Conservation (phyloP, 2,797 vertebrate genomes). For the Ibycter americanus region DNA sequence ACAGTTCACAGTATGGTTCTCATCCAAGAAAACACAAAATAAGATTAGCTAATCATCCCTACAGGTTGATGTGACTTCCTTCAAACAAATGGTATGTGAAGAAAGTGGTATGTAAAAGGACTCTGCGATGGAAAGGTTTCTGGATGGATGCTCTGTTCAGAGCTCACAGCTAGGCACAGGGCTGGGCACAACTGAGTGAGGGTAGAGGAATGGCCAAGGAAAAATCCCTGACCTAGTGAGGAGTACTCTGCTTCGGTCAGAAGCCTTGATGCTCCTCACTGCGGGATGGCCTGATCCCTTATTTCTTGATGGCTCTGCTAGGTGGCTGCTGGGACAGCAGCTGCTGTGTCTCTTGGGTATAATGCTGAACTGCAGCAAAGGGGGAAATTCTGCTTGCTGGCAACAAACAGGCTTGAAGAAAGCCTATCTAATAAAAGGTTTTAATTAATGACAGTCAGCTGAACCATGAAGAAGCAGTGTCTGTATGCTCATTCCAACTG, state of each 20-base stretch:
- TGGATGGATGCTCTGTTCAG: neutral
- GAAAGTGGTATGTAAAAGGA: neutral
- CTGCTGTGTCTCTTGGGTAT: neutral
- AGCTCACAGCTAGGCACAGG: neutral
- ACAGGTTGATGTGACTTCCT: neutral
- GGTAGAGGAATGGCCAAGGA: neutral
- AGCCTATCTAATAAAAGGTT: neutral
- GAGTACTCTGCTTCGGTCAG: neutral
- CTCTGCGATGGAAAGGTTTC: rapidly evolving
- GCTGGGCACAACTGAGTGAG: neutral
- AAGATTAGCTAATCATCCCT: neutral
- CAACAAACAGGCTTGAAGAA: neutral
- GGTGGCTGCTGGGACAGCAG: neutral
- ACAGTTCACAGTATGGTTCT: neutral
- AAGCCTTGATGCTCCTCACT: neutral
- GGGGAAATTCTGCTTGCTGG: neutral
- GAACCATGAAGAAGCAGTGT: neutral
- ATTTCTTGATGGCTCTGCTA: neutral
- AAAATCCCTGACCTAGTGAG: neutral
- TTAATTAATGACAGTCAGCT: slow-evolving; percentile 2
- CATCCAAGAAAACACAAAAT: neutral
- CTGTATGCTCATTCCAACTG: neutral
- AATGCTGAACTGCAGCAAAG: neutral
- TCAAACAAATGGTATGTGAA: neutral
- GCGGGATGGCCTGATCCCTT: neutral